Base-by-base conservation (phyloP, 2,113 vertebrate genomes). In the Cyprinodon variegatus region DNA sequence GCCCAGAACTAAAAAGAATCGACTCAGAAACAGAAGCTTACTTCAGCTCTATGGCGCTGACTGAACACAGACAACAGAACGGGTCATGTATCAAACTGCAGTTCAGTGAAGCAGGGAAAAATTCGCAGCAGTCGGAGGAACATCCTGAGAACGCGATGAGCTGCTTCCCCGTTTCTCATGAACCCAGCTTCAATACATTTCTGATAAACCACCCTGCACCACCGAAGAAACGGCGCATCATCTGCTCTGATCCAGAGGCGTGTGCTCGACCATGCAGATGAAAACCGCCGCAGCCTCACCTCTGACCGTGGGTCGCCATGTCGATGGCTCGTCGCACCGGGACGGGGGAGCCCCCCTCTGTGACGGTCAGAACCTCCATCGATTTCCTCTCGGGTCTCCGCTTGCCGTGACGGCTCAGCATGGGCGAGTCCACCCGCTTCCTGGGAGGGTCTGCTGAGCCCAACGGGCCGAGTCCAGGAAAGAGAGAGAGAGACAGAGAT, bases 391-490 rank as follows among this genome's bases (percentile, higher is more conserved):
- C 98, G 0, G 98, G 98, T 66, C 98, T 94, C 87, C 98, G 89
- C 90, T 99, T 99, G 75, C 96, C 97, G 6, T 99, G 98, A 20
- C 98, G 95, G 76, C 96, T 98, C 90, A 99, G 93, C 96, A 99
- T 97, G 0, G 98, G 98, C 11, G 98, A 99, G 91, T 99, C 98
- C 86, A 99, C 98, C 0, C 98, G 96, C 94, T 99, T 99, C 94
- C 96, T 95, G 62, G 98, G 98, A 14, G 98, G 98, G 88, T 99
- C 98, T 95, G 91, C 71, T 90, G 83, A 70, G 75, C 73, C 38
- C 29, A 29, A 36, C 6, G 9, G 38, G 15, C 48, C 43, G 50
- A 38, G 74, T 65, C 61, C 68, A 14, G 45, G 71, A 76, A 50
- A 2, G 29, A 29, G 29, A 29, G 29, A 71, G 6, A 15, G n/a